phyloP scores from a whole-genome alignment of 2,113 vertebrate species.

The Eupsittula cactorum region DNA sequence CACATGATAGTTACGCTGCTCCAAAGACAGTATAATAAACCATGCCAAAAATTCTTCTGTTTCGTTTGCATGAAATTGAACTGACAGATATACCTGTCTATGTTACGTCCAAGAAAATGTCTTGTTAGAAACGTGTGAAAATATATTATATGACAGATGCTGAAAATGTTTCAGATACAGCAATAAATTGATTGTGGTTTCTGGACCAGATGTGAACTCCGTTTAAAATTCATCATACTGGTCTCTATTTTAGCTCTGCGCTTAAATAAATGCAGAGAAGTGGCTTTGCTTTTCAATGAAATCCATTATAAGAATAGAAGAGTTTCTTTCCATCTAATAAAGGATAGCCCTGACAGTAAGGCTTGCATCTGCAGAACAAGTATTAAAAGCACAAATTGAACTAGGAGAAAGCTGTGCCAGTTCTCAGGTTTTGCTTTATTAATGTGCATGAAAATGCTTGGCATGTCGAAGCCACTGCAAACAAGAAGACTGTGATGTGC shows the following conservation, averaged over 20 bases:
- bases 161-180: constrained; percentile 77
- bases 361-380: neutral
- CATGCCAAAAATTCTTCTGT: constrained; percentile 74
- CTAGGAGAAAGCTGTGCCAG: neutral
- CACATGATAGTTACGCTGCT: constrained; percentile 69
- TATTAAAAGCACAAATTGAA: constrained; percentile 35
- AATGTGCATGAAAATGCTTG: constrained; percentile 25
- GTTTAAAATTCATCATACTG: constrained; percentile 73
- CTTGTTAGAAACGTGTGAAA: constrained; percentile 79
- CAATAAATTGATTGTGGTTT: constrained; percentile 76
- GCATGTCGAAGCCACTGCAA: neutral
- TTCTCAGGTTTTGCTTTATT: constrained; percentile 19
- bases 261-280: constrained; percentile 69
- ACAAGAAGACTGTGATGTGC: neutral
- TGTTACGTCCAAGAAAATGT: constrained; percentile 76
- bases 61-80: constrained; percentile 76
- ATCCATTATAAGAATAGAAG: constrained; percentile 46
- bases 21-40: constrained; percentile 68
- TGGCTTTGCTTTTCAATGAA: constrained; percentile 61
- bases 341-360: constrained; percentile 44
- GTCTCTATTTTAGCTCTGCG: constrained; percentile 52
- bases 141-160: constrained; percentile 77
- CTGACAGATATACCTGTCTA: constrained; percentile 79
- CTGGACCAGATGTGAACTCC: constrained; percentile 76
- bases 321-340: constrained; percentile 36